These are phyloP conservation scores for Donacobius atricapilla DNA, from an alignment of 2,113 vertebrate genomes.

Conservation along the genomic window DNA sequence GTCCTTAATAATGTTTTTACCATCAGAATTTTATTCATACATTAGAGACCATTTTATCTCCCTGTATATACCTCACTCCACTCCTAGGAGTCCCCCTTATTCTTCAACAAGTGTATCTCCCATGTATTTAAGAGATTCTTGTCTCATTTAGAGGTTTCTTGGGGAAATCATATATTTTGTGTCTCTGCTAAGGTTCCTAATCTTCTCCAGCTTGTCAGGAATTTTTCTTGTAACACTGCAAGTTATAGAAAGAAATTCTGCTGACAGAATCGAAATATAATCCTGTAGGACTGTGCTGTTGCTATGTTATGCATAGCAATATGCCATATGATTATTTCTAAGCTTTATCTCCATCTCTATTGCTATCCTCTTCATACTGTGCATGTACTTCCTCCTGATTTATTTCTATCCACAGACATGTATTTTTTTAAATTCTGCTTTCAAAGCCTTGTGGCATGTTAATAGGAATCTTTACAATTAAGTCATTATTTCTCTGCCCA, in stretches of 20 bases:
- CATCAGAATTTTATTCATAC: neutral
- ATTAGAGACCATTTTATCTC: neutral
- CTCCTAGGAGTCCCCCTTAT: neutral
- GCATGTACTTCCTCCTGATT: neutral
- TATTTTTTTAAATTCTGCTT: neutral
- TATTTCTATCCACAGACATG: neutral
- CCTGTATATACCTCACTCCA: accelerated
- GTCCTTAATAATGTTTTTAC: neutral
- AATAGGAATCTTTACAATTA: neutral
- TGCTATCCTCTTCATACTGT: neutral
- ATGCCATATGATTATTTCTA: neutral
- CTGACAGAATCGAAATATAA: constrained; percentile 1
- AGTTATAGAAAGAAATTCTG: neutral
- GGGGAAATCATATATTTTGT: neutral
- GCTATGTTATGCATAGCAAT: neutral
- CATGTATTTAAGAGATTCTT: neutral
- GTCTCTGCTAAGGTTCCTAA: neutral
- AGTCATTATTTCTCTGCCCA: neutral
- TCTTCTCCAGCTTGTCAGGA: neutral
- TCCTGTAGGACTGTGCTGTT: neutral
- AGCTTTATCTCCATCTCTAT: neutral
- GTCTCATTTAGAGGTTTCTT: neutral
- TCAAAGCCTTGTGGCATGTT: neutral
- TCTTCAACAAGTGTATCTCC: neutral
- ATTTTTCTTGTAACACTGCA: neutral